Evolutionary conservation across 2,113 vertebrate genomes (phyloP).

Genomic region (Poeciliopsis occidentalis): DNA sequence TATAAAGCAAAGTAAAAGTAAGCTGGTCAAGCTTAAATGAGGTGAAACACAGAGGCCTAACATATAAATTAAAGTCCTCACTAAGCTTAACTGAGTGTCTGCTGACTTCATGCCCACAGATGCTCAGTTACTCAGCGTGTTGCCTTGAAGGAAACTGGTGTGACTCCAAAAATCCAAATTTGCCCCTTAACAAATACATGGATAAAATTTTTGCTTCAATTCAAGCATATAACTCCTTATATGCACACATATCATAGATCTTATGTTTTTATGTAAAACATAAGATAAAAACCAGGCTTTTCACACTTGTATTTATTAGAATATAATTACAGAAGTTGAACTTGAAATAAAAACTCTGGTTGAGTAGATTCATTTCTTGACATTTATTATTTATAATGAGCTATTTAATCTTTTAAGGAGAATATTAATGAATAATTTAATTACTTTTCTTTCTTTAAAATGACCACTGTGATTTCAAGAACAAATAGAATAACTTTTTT

Average conservation of each 20-base stretch:
- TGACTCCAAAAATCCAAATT: neutral
- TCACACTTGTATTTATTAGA: neutral
- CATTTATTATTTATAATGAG: conserved; percentile 14
- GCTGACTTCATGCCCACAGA: too few relatives aligned
- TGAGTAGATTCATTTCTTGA: conserved; percentile 2
- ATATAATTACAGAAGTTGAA: neutral
- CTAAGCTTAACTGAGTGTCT: neutral
- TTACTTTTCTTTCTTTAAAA: conserved; percentile 12
- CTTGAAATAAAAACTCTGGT: conserved; percentile 8
- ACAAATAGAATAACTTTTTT: conserved; percentile 9
- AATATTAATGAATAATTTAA: conserved; percentile 12
- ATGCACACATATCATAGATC: neutral
- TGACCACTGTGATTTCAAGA: conserved; percentile 10
- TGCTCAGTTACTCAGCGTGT: neutral
- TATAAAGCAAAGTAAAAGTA: neutral
- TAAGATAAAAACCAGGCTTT: neutral
- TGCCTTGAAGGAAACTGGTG: too few relatives aligned
- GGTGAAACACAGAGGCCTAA: neutral
- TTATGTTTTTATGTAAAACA: neutral
- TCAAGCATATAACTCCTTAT: neutral
- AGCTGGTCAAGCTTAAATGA: neutral
- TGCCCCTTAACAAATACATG: neutral
- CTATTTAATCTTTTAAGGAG: conserved; percentile 10
- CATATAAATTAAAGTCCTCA: neutral
- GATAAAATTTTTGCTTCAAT: neutral